Conservation (phyloP, 1,140 invertebrate genomes). For the Choristoneura fumiferana region DNA sequence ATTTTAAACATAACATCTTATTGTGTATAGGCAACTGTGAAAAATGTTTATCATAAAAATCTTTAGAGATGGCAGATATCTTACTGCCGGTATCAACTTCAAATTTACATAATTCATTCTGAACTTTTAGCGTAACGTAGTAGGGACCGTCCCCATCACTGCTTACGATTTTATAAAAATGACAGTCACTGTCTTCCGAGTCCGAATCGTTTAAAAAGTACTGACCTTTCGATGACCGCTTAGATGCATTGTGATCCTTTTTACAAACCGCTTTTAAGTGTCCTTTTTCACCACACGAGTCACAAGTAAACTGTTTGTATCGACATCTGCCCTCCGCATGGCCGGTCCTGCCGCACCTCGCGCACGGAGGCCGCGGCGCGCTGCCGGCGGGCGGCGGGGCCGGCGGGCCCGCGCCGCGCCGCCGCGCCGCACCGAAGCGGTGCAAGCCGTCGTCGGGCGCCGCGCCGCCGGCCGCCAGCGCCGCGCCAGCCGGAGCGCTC, state of each 20-base stretch:
- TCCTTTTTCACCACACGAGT: slow-evolving; percentile 23
- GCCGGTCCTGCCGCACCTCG: slow-evolving; percentile 21
- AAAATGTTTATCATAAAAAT: slow-evolving; percentile 20
- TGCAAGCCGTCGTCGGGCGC: background rate
- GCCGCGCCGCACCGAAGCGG: background rate
- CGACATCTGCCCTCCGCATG: slow-evolving; percentile 22
- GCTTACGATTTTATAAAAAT: slow-evolving; percentile 17
- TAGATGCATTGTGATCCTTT: background rate
- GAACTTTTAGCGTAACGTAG: slow-evolving; percentile 1
- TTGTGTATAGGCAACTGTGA: slow-evolving; percentile 16
- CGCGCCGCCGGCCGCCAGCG: background rate
- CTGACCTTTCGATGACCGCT: slow-evolving; percentile 12
- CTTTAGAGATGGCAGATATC: slow-evolving; percentile 25
- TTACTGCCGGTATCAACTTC: too few relatives aligned
- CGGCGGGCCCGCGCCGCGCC: slow-evolving; percentile 8
- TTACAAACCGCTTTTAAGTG: slow-evolving; percentile 22
- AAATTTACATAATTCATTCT: slow-evolving; percentile 26
- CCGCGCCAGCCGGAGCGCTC: background rate
- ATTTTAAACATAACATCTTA: too few relatives aligned
- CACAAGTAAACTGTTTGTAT: slow-evolving; percentile 28
- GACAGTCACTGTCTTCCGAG: slow-evolving; percentile 18
- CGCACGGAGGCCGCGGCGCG: too few relatives aligned
- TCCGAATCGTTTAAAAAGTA: slow-evolving; percentile 18
- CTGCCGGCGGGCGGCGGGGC: background rate
- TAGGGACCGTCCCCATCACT: background rate